Base-by-base conservation (phyloP, 2,888 invertebrate genomes). In the Platycheirus albimanus region DNA sequence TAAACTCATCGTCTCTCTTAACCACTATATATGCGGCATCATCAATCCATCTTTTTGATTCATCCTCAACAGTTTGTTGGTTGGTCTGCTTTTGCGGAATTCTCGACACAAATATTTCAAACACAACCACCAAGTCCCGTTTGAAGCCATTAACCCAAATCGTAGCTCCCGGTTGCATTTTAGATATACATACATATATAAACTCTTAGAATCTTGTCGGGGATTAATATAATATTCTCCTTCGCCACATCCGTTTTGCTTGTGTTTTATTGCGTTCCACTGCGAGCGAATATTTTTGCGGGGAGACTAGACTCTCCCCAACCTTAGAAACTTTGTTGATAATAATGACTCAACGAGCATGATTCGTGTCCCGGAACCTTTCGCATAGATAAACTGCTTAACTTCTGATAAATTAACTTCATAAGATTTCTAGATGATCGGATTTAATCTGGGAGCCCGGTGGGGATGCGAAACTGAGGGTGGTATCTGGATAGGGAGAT, bases 401-500 rank as follows among this genome's bases (percentile, higher is more conserved):
- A 83, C 83, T 83, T 83, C 77, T 83, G 83, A 78, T 83, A 83
- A 83, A 83, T 83, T 83, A 78, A 83, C 83, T 83, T 74, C 78
- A 78, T 72, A 78, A 83, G 69, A 83, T 74, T 78, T 67, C 83
- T 72, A 58, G 72, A 83, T 64, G 72, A 78, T 83, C 83, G 77
- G 72, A 78, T 83, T 83, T 78, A 69, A 74, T 78, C 67, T 67
- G 11, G 33, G 19, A 41, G 51, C 36, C 28, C 1, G 28, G 3
- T 5, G 51, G 5, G 33, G 45, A n/a, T n/a, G n/a, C n/a, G n/a
- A n/a, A n/a, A n/a, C n/a, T n/a, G n/a, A n/a, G n/a, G n/a, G n/a
- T n/a, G n/a, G n/a, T n/a, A n/a, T n/a, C n/a, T n/a, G n/a, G n/a
- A n/a, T n/a, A n/a, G n/a, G n/a, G n/a, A n/a, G n/a, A n/a, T n/a